phyloP scores from a whole-genome alignment of 92 coral and sea anemone species.

The Phenganax subtilis region DNA sequence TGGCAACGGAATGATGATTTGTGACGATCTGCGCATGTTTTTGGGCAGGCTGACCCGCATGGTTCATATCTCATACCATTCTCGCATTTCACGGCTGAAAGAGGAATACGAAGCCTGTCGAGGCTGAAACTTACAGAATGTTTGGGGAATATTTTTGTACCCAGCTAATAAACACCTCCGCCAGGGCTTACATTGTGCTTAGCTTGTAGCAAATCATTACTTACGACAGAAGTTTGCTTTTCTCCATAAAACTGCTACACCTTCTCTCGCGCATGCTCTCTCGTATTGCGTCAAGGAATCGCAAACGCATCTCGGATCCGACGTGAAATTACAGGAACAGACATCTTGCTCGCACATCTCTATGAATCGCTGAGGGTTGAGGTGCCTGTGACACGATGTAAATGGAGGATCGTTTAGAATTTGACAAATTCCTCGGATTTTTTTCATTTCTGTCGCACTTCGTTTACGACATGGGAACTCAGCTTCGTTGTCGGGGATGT shows the following conservation, averaged over 20 bases:
- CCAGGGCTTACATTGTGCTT: background rate
- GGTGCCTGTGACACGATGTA: conserved; percentile 47
- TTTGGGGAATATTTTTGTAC: background rate
- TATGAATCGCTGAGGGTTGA: conserved; percentile 54
- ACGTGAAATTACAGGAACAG: conserved; percentile 62
- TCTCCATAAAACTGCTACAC: conserved; percentile 62
- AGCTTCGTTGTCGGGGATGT: conserved; percentile 35
- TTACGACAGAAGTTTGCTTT: conserved; percentile 61
- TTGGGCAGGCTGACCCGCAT: conserved; percentile 68
- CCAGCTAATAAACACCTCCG: background rate
- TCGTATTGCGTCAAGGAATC: conserved; percentile 70
- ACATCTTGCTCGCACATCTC: conserved; percentile 62
- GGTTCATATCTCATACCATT: conserved; percentile 55
- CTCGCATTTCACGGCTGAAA: conserved; percentile 58
- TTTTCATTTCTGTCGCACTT: conserved; percentile 35
- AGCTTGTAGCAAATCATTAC: conserved; percentile 23
- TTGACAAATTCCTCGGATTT: conserved; percentile 56
- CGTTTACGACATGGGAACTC: conserved; percentile 49
- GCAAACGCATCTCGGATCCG: conserved; percentile 65
- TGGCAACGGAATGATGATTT: conserved; percentile 56
- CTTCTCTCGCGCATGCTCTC: conserved; percentile 70
- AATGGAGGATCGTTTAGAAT: conserved; percentile 51
- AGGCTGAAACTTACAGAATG: background rate
- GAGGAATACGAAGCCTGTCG: background rate
- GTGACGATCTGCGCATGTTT: conserved; percentile 54